phyloP scores from a whole-genome alignment of 1,140 invertebrate genomes.

The Pachypsylla venusta region DNA sequence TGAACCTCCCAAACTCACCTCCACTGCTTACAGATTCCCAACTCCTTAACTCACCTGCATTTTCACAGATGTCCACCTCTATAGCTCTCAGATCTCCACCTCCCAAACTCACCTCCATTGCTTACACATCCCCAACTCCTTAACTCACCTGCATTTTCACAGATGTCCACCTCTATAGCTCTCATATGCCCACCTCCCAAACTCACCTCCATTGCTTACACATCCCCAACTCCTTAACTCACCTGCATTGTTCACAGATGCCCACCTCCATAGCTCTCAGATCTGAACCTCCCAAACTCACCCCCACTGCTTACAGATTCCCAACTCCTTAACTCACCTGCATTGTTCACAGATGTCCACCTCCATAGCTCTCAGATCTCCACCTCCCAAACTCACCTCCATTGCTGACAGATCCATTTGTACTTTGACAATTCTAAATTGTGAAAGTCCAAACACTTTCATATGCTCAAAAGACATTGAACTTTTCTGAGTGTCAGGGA shows the following conservation, averaged over 20 bases:
- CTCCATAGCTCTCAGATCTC: not conserved
- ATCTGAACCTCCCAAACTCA: conserved; percentile 23
- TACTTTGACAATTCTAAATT: conserved; percentile 52
- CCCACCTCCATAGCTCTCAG: not conserved
- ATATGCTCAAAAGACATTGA: conserved; percentile 49
- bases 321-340: no score
- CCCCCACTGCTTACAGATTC: conserved; percentile 48
- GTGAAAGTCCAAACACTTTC: conserved; percentile 53
- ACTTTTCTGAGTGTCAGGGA: conserved; percentile 52
- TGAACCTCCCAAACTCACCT: no score
- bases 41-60: no score
- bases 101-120: conserved; percentile 39
- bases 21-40: no score
- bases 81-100: not conserved
- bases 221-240: conserved; percentile 1
- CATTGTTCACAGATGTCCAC: no score
- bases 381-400: conserved; percentile 34
- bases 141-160: not conserved
- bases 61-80: no score
- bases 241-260: not conserved
- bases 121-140: conserved; percentile 2
- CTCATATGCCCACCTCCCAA: not conserved
- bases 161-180: not conserved
- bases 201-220: conserved; percentile 39
- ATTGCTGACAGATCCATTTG: conserved; percentile 44